Base-by-base conservation (phyloP, 2,888 invertebrate species). In the Drosophila fulvimacula region DNA sequence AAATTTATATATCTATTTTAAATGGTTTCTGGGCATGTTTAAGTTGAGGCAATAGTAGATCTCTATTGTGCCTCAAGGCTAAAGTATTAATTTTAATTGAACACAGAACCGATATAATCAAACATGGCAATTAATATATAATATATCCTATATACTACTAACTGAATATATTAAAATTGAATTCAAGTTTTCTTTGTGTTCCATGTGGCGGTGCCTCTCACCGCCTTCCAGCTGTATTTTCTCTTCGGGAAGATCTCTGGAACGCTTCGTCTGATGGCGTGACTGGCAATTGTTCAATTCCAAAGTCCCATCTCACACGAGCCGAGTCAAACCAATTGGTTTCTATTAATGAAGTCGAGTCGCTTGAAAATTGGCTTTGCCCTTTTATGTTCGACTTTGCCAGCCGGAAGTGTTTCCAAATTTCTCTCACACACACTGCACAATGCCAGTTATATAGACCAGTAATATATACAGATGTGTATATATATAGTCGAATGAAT, bases 351-450 rank as follows among this genome's bases (percentile, higher is more conserved):
- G 75, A 70, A 73, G n/a, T 52, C 58, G 56, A 66, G 53, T 38
- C 69, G 66, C 76, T 62, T 72, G 56, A 76, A 76, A 82, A 82
- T 76, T 73, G 79, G 42, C 61, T 53, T 58, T 65, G 60, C 56
- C 63, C 61, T 55, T 46, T 58, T 59, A 21, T 27, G 51, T 36
- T 17, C 27, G 19, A 48, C 15, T 55, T 32, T 59, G 38, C 42
- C 46, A 63, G 80, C 81, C 89, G 82, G 82, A 82, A 86, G 64
- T 75, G 78, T 49, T 77, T 70, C 51, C 49, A 70, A 86, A 77
- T 82, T 82, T 82, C 89, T 82, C 75, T 78, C 17, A 36, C 51
- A 27, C 44, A 49, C 34, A 55, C n/a, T 39, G 6, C 44, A 24
- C n/a, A n/a, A n/a, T n/a, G n/a, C n/a, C n/a, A n/a, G n/a, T 21